Evolutionary conservation across 2,888 invertebrate species (phyloP).

Genomic region (Epirrhoe tristata): DNA sequence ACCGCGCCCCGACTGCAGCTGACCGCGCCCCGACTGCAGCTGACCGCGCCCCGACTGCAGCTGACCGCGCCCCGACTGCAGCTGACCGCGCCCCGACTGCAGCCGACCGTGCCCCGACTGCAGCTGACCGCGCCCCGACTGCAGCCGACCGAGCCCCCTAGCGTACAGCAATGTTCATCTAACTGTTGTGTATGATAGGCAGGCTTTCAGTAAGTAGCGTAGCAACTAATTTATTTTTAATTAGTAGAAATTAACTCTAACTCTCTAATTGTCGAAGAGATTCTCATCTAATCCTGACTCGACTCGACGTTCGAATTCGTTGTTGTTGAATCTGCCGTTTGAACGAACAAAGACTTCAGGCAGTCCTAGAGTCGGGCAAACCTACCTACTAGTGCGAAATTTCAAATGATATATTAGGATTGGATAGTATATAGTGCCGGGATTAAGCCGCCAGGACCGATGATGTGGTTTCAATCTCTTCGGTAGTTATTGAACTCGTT

Average conservation of each 20-base stretch:
- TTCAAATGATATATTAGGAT: no score
- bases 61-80: background rate
- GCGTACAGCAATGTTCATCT: background rate
- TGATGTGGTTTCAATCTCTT: background rate
- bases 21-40: background rate
- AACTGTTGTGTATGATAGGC: background rate
- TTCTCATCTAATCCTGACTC: background rate
- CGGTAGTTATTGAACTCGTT: background rate
- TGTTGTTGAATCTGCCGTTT: no score
- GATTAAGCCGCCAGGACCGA: background rate
- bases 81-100: background rate
- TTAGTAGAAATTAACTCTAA: background rate
- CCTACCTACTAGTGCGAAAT: no score
- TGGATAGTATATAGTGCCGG: no score
- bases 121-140: background rate
- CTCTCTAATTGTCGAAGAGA: background rate
- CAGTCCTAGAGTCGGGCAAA: no score
- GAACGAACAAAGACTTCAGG: no score
- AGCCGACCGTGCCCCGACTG: background rate
- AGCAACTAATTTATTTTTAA: background rate
- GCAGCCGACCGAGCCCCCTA: background rate
- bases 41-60: background rate
- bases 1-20: background rate
- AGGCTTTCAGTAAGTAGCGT: background rate
- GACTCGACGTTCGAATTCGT: background rate